phyloP scores from a whole-genome alignment of 2,888 invertebrate species.

The Esperia sulphurella region DNA sequence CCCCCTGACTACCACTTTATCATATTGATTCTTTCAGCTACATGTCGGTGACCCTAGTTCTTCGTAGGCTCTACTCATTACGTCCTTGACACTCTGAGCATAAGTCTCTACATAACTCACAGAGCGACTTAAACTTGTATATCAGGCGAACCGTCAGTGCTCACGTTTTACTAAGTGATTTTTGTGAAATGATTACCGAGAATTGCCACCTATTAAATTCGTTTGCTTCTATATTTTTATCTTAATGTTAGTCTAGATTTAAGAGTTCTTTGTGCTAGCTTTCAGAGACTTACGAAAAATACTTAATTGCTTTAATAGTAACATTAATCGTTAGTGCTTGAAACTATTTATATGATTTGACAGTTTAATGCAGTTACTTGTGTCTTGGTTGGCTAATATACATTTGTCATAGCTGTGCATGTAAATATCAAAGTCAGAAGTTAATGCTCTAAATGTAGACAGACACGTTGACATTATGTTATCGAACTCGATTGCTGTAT shows the following conservation, averaged over 20 bases:
- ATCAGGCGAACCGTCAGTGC: neutral
- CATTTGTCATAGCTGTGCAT: conserved; percentile 22
- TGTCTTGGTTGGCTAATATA: conserved; percentile 31
- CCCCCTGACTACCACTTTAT: no score
- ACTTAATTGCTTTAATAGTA: conserved; percentile 2
- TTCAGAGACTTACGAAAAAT: neutral
- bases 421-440: conserved; percentile 45
- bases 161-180: no score
- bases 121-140: no score
- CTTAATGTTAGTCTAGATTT: neutral
- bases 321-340: conserved; percentile 28
- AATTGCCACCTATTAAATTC: no score
- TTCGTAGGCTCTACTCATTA: no score
- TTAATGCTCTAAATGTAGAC: conserved; percentile 47
- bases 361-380: conserved; percentile 49
- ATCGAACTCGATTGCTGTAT: conserved; percentile 62
- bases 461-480: conserved; percentile 69
- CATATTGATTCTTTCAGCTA: no score
- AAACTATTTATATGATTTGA: conserved; percentile 47
- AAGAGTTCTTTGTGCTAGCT: neutral
- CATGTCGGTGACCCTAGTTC: no score
- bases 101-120: no score
- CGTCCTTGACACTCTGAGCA: no score
- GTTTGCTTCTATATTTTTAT: neutral
- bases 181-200: no score